Base-by-base conservation (phyloP, 2,113 vertebrate genomes). In the Scomber scombrus region DNA sequence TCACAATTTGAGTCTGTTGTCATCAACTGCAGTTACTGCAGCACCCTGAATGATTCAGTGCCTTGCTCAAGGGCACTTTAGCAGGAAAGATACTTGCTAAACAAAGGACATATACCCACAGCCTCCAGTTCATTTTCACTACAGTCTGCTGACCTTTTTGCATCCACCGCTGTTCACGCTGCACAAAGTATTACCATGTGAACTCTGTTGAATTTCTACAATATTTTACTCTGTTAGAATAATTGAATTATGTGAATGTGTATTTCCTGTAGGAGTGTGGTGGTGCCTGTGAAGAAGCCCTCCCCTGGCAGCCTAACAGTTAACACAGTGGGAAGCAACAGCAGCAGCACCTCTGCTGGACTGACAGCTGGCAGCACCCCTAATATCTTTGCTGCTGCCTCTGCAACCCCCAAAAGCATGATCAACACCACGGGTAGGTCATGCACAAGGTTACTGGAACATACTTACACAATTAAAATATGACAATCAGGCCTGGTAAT, bases 401-500 rank as follows among this genome's bases (percentile, higher is more conserved):
- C 97, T 87, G 93, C 95, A 82, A 96, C 96, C 82, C 96, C 97
- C 89, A 99, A 98, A 95, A 98, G 97, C 96, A 98, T 97, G 97
- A 99, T 98, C 94, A 99, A 99, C 89, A 95, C 95, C 19, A 95
- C 93, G 5, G 94, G 94, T 95, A 84, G 34, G 87, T 56, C 73
- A 50, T 2, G 31, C 50, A 13, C 68, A 86, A 52, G 63, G 64
- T 71, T 13, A 63, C 69, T 13, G 11, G 7, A 51, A n/a, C 7
- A 13, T 3, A 51, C 15, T 52, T 4, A 2, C 0, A 2, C 9
- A 3, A 1, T 40, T 15, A 14, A 58, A 46, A 54, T 15, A 0
- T 18, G 7, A 19, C 26, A 1, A 54, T 66, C 18, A 73, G 19
- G 31, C 18, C 54, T 18, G 6, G 12, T 69, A 19, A 47, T 60